phyloP scores from a whole-genome alignment of 2,888 invertebrate genomes.

The Pyrocoelia pectoralis region DNA sequence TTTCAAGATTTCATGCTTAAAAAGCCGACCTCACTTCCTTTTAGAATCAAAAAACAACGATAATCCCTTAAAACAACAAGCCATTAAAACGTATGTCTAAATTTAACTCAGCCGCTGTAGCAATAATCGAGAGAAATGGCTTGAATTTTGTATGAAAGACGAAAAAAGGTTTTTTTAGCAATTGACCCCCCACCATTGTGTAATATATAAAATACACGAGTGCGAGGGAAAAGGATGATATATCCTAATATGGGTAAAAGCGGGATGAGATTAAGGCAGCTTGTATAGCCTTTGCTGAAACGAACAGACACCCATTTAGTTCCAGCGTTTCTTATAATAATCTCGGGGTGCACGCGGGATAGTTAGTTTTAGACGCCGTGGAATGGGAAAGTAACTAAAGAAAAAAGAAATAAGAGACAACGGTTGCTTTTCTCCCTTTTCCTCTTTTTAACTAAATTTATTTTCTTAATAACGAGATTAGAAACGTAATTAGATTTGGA shows the following conservation, averaged over 20 bases:
- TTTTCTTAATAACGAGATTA: conserved; percentile 7
- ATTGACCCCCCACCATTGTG: conserved; percentile 56
- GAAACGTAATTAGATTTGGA: background rate
- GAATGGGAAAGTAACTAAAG: conserved; percentile 26
- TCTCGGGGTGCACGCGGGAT: conserved; percentile 53
- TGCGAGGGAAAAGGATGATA: conserved; percentile 38
- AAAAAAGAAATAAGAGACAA: conserved; percentile 11
- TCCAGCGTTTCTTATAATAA: conserved; percentile 59
- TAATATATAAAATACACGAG: conserved; percentile 55
- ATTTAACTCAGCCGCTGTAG: conserved; percentile 53
- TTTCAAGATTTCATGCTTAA: too few relatives aligned
- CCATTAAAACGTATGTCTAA: conserved; percentile 48
- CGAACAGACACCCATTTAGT: conserved; percentile 58
- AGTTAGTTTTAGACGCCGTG: conserved; percentile 45
- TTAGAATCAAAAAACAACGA: background rate
- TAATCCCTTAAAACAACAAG: conserved; percentile 21
- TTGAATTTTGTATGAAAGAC: conserved; percentile 60
- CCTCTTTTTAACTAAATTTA: background rate
- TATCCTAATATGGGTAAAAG: conserved; percentile 24
- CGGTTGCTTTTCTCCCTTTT: background rate
- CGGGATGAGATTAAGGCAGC: conserved; percentile 34
- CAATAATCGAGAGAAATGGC: conserved; percentile 60
- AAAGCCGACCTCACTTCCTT: background rate
- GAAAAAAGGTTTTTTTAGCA: conserved; percentile 59
- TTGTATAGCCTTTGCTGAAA: conserved; percentile 55